These are phyloP conservation scores for Hiodon alosoides DNA, from an alignment of 2,113 vertebrate species.

Conservation along the genomic window DNA sequence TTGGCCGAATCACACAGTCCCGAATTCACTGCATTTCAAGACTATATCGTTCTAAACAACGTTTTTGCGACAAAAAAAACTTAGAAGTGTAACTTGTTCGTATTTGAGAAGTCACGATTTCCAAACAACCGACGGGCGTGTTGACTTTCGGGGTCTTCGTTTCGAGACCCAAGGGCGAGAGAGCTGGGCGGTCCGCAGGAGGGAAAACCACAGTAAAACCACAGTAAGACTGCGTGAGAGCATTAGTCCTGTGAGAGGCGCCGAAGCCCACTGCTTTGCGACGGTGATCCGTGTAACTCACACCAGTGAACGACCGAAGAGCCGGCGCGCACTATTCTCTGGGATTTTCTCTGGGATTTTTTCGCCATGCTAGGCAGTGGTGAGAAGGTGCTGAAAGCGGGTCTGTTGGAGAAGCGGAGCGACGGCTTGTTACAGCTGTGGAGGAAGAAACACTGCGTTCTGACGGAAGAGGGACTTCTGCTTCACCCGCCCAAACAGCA, in stretches of 20 bases:
- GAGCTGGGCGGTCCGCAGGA: slow-evolving; percentile 12
- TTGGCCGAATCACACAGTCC: no score
- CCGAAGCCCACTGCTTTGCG: background rate
- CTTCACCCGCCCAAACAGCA: slow-evolving; percentile 81
- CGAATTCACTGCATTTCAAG: no score
- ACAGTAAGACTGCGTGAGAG: background rate
- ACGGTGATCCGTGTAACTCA: background rate
- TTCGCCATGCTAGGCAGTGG: slow-evolving; percentile 78
- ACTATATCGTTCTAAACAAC: no score
- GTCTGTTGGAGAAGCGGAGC: slow-evolving; percentile 89
- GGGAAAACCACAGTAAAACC: slow-evolving; percentile 6
- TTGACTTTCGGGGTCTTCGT: no score
- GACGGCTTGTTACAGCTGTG: slow-evolving; percentile 95
- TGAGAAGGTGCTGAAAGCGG: slow-evolving; percentile 82
- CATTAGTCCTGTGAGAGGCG: background rate
- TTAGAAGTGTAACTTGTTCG: no score
- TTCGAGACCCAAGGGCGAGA: background rate
- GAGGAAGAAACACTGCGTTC: slow-evolving; percentile 94
- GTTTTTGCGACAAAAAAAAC: no score
- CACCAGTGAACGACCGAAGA: background rate
- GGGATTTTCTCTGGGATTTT: slow-evolving; percentile 2
- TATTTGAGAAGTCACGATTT: background rate
- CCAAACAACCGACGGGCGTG: background rate
- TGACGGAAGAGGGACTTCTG: slow-evolving; percentile 88
- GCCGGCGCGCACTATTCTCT: background rate